These are phyloP conservation scores for Netelia virgata DNA, from an alignment of 2,888 invertebrate species.

Conservation along the genomic window DNA sequence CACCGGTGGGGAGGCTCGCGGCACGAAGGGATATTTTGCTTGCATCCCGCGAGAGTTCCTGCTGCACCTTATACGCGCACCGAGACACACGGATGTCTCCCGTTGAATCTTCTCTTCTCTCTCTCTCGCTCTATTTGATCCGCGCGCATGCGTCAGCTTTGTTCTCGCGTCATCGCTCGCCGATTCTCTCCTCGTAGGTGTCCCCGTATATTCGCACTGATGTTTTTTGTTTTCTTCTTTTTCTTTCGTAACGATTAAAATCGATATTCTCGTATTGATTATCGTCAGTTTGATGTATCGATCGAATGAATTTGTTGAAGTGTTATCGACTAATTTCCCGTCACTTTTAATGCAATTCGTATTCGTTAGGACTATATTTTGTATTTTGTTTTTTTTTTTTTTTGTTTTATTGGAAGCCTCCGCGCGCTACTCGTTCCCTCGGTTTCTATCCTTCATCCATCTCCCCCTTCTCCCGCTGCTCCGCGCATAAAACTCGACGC, in stretches of 20 bases:
- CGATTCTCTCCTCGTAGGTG: too few relatives aligned
- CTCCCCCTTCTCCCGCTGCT: neutral
- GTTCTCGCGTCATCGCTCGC: too few relatives aligned
- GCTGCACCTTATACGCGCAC: slow-evolving; percentile 11
- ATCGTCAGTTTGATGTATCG: too few relatives aligned
- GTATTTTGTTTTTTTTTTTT: too few relatives aligned
- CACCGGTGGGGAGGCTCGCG: neutral
- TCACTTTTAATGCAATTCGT: too few relatives aligned
- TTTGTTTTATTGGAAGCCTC: too few relatives aligned
- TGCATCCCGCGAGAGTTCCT: slow-evolving; percentile 49
- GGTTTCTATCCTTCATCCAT: neutral
- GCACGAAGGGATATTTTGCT: neutral
- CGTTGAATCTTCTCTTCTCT: slow-evolving; percentile 5
- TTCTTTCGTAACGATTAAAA: slow-evolving; percentile 30
- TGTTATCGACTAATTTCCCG: too few relatives aligned
- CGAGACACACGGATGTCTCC: neutral
- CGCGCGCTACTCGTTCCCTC: neutral
- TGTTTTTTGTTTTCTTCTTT: too few relatives aligned
- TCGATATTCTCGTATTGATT: slow-evolving; percentile 34
- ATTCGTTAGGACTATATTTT: too few relatives aligned
- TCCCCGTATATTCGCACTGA: too few relatives aligned
- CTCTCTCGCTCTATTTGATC: neutral
- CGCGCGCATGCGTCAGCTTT: too few relatives aligned
- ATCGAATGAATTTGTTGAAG: too few relatives aligned
- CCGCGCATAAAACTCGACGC: neutral